A percentile compares a stretch with the other conserved stretches of the same genome.
Conservation (phyloP, 2,113 vertebrate genomes). For the Odontophorus gujanensis region DNA sequence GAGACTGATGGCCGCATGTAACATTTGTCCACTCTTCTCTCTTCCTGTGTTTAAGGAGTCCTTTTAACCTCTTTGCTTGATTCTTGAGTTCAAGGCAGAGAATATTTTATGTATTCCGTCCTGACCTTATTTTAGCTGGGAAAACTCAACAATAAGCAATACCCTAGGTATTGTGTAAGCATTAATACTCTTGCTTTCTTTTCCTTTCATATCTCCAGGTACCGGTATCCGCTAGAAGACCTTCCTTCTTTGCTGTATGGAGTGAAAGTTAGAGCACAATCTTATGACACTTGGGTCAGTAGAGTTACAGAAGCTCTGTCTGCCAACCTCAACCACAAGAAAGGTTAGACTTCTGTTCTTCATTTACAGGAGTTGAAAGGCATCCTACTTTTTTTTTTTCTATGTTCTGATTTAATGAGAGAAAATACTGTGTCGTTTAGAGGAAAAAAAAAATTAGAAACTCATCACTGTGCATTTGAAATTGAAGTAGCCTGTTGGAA, state of each 20-base stretch:
- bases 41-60: background rate
- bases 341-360: conserved; percentile 82
- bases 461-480: background rate
- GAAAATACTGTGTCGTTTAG: background rate
- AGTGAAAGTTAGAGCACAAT: conserved; percentile 94
- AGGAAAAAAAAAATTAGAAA: background rate
- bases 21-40: accelerated
- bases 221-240: conserved; percentile 93
- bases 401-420: background rate
- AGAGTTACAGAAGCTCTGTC: conserved; percentile 92
- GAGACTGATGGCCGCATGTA: background rate
- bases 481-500: background rate
- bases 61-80: background rate
- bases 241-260: conserved; percentile 93
- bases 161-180: background rate
- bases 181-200: background rate
- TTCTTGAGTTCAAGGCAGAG: background rate
- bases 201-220: conserved; percentile 74
- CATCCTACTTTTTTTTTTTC: background rate
- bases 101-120: background rate
- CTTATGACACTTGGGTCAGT: conserved; percentile 95
- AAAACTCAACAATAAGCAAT: background rate
- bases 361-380: background rate
- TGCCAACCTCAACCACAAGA: conserved; percentile 93
- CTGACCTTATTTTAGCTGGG: background rate